Evolutionary conservation across 2,113 vertebrate species (phyloP).

Genomic region (Sapayoa aenigma): DNA sequence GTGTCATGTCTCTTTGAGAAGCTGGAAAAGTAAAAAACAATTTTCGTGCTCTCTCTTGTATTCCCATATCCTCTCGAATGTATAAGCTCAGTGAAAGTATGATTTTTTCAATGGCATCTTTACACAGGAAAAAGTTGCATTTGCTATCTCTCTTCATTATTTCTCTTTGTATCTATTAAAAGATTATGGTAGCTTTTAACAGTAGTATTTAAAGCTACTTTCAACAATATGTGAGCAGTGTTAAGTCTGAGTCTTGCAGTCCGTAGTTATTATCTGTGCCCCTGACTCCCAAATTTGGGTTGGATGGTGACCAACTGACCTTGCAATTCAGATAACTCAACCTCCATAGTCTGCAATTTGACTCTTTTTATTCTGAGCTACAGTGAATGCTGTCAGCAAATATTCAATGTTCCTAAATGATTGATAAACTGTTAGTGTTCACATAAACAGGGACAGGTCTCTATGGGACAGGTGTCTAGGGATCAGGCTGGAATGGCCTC

Average conservation of each 20-base stretch:
- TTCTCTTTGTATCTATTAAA: background rate
- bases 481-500: background rate
- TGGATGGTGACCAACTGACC: background rate
- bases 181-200: background rate
- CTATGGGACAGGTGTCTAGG: background rate
- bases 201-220: background rate
- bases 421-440: background rate
- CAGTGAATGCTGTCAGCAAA: background rate
- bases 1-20: background rate
- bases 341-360: background rate
- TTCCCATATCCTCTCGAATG: background rate
- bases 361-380: background rate
- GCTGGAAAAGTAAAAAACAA: background rate
- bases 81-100: background rate
- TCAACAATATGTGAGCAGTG: background rate
- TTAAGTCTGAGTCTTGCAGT: background rate
- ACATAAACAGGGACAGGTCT: background rate
- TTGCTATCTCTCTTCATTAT: background rate
- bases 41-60: background rate
- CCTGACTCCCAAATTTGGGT: background rate
- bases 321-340: background rate
- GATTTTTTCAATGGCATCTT: background rate
- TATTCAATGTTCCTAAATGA: background rate
- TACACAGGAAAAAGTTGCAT: background rate
- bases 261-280: accelerated